Evolutionary conservation across 2,113 vertebrate genomes (phyloP).

Genomic region (Crypturellus undulatus): DNA sequence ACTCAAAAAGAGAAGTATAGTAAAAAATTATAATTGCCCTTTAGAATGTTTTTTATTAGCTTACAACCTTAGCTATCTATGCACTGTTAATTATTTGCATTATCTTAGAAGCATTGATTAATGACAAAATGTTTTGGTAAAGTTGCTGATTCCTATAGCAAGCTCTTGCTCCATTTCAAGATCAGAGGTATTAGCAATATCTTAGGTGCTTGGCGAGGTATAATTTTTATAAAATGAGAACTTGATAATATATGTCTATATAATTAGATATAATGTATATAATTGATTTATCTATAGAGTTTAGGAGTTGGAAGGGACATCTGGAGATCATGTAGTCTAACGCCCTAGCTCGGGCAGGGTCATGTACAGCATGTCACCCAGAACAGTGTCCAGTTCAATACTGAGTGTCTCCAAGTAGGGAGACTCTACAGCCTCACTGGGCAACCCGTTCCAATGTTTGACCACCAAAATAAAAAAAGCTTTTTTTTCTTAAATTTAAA

Average conservation of each 20-base stretch:
- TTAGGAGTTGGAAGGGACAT: not conserved
- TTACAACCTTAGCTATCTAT: not conserved
- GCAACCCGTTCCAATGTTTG: too few species aligned
- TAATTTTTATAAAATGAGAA: not conserved
- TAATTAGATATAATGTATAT: not conserved
- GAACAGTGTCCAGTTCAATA: not conserved
- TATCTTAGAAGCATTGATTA: not conserved
- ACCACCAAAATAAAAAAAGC: too few species aligned
- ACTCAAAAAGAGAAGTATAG: not conserved
- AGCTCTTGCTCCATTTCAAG: not conserved
- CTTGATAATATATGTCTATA: not conserved
- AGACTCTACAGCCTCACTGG: too few species aligned
- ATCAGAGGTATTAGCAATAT: not conserved
- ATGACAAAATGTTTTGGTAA: not conserved
- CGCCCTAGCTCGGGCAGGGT: not conserved
- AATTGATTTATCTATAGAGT: not conserved
- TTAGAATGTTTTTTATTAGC: not conserved
- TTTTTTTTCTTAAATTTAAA: too few species aligned
- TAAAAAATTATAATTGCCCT: not conserved
- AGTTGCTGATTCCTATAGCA: not conserved
- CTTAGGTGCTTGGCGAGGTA: not conserved
- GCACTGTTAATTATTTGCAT: not conserved
- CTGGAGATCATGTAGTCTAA: not conserved
- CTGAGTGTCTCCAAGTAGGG: not conserved
- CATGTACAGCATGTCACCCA: not conserved